Evolutionary conservation across 2,113 vertebrate species (phyloP), one percentile per base, ranked within the genome.

Genomic region (Dascyllus trimaculatus): DNA sequence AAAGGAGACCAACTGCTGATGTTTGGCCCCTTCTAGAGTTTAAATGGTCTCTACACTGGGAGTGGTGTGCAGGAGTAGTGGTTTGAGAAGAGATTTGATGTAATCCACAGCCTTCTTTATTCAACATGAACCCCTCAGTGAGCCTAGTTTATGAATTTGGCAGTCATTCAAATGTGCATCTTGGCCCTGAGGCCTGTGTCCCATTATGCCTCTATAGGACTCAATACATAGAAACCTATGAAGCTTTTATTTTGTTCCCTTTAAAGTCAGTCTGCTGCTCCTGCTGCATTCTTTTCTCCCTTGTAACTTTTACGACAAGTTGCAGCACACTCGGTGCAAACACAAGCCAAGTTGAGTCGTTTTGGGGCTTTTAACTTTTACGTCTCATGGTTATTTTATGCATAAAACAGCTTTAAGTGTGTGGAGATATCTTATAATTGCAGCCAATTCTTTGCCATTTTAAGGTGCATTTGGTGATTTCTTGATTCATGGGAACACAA

Each of bases 31-130:
- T 90, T 93, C 92, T 79, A 84, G 88, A 91, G 88, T 92, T 86
- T 84, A 91, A 87, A 86, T 84, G 92, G 92, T 91, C 88, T 93
- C 93, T 79, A 90, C 88, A 88, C 93, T 90, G 93, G 93, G 94
- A 94, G 88, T 85, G 84, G 73, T 48, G 79, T 82, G 83, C 85
- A 83, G 81, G 81, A 92, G 89, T 90, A 75, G 85, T 80, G 88
- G 84, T 89, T 91, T 68, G 82, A 91, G 84, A 80, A 84, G 81
- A 86, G 82, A 87, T 90, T 91, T 90, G 80, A 91, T 93, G 92
- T 92, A 93, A 95, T 92, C 92, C 92, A 72, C 87, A 94, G 90
- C 88, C 80, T 94, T 94, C 94, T 94, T 95, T 94, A 93, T 93
- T 90, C 88, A 80, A 85, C 54, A 78, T 79, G 81, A 88, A 82